phyloP scores from a whole-genome alignment of 1,140 invertebrate species.

The Micrasema longulum region DNA sequence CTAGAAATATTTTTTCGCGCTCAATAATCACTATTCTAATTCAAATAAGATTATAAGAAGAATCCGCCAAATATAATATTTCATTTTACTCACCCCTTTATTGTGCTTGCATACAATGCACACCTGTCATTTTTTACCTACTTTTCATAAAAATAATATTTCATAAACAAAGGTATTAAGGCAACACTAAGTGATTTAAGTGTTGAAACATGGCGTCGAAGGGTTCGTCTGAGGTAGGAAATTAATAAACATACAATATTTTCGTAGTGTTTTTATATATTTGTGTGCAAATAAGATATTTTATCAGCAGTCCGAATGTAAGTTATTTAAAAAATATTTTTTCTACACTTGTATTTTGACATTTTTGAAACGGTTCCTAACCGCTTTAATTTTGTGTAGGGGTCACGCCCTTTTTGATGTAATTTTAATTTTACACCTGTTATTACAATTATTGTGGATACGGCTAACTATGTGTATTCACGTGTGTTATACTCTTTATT shows the following conservation, averaged over 20 bases:
- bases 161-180: conserved; percentile 28
- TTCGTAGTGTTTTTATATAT: conserved; percentile 33
- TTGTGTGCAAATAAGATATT: conserved; percentile 44
- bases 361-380: conserved; percentile 1
- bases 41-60: too few relatives aligned
- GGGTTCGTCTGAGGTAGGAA: conserved; percentile 51
- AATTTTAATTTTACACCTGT: conserved; percentile 43
- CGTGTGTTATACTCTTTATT: conserved; percentile 12
- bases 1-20: too few relatives aligned
- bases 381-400: conserved; percentile 1
- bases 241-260: conserved; percentile 39
- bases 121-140: neutral
- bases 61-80: too few relatives aligned
- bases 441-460: conserved; percentile 27
- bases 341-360: neutral
- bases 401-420: conserved; percentile 47
- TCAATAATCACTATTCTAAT: neutral
- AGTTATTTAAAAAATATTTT: conserved; percentile 35
- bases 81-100: too few relatives aligned
- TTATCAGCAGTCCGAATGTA: conserved; percentile 40
- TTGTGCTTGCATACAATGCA: too few relatives aligned
- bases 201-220: conserved; percentile 53
- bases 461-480: conserved; percentile 14
- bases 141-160: neutral
- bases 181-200: conserved; percentile 41